Evolutionary conservation across 2,888 invertebrate genomes (phyloP), one percentile per base, ranked within the genome.

Genomic region (Scelioninae gen. 1): DNA sequence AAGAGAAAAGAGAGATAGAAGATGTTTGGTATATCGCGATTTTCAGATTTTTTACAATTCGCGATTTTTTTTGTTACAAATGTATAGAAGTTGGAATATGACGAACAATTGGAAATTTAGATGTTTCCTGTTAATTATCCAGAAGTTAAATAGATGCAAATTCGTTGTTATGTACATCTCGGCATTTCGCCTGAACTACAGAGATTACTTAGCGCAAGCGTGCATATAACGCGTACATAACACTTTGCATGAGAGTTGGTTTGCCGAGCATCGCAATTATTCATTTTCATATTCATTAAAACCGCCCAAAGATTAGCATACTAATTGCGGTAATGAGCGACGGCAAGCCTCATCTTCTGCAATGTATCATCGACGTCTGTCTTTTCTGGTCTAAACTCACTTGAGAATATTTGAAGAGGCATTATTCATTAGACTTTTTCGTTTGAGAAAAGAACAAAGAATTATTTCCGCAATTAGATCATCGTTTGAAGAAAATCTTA

Each of bases 241-340:
- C 80, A 69, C 77, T 80, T 74, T 51, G 69, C 68, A 66, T 23
- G 55, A 72, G 68, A 71, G 60, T 58, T 68, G 29, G 47, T 68
- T 79, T 55, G 56, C 47, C 63, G 66, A 65, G 76, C 76, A 82
- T 66, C 66, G 77, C 71, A 69, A 82, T 79, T 75, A 85, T 84
- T 79, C 78, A 82, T 84, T 84, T 81, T 82, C 74, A 81, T 85
- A 82, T 82, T 84, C 82, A 85, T 82, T 84, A 82, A 60, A 77
- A 62, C 76, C 77, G 82, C 72, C 84, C 82, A 71, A 63, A 82
- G 83, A 88, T 89, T 87, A 88, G 85, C 88, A 86, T 87, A 87
- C 88, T 88, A 89, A 89, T 89, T 88, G 87, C 88, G 86, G 85
- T 89, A 89, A 88, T 86, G 87, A 88, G 86, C 85, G 84, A 74